These are phyloP conservation scores for Typhlomys cinereus DNA, from an alignment of 2,113 vertebrate species.

Conservation along the genomic window DNA sequence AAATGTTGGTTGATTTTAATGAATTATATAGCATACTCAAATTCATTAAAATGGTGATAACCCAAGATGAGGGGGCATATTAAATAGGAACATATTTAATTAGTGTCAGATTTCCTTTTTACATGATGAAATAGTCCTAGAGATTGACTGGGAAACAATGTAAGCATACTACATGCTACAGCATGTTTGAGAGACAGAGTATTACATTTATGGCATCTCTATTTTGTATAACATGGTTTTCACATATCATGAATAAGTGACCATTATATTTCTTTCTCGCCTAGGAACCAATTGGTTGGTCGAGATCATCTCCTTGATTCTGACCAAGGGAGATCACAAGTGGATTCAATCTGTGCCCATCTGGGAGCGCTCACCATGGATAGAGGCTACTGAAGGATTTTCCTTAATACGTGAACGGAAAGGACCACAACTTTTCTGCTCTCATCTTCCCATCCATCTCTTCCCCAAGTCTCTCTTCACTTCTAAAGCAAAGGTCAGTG, in stretches of 20 bases:
- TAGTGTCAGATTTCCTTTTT: not conserved
- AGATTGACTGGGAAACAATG: not conserved
- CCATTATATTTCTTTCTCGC: not conserved
- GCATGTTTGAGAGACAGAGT: not conserved
- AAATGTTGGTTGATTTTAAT: fast-evolving
- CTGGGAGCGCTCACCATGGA: constrained; percentile 87
- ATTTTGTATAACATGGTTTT: not conserved
- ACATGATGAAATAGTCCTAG: not conserved
- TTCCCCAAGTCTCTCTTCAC: constrained; percentile 82
- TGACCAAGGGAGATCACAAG: constrained; percentile 84
- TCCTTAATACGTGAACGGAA: fast-evolving
- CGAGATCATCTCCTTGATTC: constrained; percentile 86
- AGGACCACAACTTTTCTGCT: constrained; percentile 75
- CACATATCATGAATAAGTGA: not conserved
- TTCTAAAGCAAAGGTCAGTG: constrained; percentile 76
- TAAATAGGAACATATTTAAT: not conserved
- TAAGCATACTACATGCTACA: not conserved
- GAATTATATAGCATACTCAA: not conserved
- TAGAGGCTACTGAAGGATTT: fast-evolving
- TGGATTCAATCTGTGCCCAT: constrained; percentile 82
- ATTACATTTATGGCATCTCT: not conserved
- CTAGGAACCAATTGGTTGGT: constrained; percentile 86
- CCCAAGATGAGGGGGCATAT: too few relatives aligned
- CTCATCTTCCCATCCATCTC: constrained; percentile 82
- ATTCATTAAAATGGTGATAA: not conserved